Base-by-base conservation (phyloP, 2,888 invertebrate genomes). In the Leptinotarsa rubiginosa region DNA sequence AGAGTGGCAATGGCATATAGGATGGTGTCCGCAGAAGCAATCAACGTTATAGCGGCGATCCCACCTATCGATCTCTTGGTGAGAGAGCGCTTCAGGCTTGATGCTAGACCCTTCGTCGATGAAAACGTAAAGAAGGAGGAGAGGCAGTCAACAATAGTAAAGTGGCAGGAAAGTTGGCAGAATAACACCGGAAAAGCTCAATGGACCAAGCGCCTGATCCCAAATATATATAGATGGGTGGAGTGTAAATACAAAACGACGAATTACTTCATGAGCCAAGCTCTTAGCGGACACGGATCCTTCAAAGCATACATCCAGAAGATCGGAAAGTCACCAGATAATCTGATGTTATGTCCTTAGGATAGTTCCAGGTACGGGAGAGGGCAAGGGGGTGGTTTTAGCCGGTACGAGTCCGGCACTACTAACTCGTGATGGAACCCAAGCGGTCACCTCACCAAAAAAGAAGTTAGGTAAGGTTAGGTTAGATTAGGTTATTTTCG, bases 11-110 rank as follows among this genome's bases (percentile, higher is more conserved):
- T 68, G 41, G 72, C 72, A 5, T 78, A 78, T 52, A 25, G 75
- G 16, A 78, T 71, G 13, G 69, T 64, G 13, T 72, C 72, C 16
- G 64, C 50, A 12, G 69, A 49, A 16, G 72, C 77, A 3, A 20
- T 65, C 20, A 73, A 72, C 47, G 74, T 78, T 1, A 66, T 74
- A 2, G 41, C 73, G n/a, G 56, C 72, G 10, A 31, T 18, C 15
- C 69, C 69, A 5, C 73, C 75, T 1, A 74, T 78, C 13, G 69
- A 74, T 10, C 67, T 75, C 2, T 64, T 74, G 50, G 65, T 74
- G n/a, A 15, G 47, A n/a, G 74, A 78, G 47, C 56, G 77, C 50
- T 16, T 7, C 3, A 54, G 54, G 20, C 13, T 54, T 3, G 54
- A 18, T 12, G 13, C 54, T 54, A 13, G 54, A 20, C 54, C 18